Percentiles rank a stretch among this genome's conserved stretches.
Evolutionary conservation across 53 echinoderm and acorn worm genomes (phyloP).

Genomic region (Echinometra lucunter): DNA sequence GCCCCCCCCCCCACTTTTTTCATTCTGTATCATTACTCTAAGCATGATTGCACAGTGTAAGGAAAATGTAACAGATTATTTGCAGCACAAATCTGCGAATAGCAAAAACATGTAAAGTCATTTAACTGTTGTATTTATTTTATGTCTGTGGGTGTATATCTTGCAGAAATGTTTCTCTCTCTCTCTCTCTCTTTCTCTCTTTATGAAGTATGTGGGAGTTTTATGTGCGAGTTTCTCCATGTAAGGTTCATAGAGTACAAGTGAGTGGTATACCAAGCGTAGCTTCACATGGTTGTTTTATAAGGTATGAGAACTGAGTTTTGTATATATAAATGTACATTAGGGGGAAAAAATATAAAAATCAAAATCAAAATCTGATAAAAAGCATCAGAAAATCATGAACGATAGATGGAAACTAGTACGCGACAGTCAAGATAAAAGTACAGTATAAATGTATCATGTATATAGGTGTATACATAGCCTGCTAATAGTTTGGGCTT

Average conservation of each 20-base stretch:
- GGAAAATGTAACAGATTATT: not conserved
- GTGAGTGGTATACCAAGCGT: conserved; percentile 50
- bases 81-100: not conserved
- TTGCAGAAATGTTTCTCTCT: not conserved
- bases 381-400: no score
- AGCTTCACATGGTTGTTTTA: conserved; percentile 55
- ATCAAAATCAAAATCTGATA: no score
- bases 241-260: not conserved
- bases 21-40: not conserved
- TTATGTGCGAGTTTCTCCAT: not conserved
- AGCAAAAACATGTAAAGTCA: not conserved
- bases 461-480: no score
- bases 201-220: conserved; percentile 48
- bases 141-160: not conserved
- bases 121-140: not conserved
- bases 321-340: no score
- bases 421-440: no score
- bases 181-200: not conserved
- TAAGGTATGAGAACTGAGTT: conserved; percentile 19
- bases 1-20: not conserved
- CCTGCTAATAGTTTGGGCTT: no score
- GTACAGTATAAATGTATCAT: no score
- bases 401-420: no score
- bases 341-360: no score
- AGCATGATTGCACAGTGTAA: not conserved